Percentiles rank a stretch among this genome's conserved stretches.
phyloP scores from a whole-genome alignment of 1,140 invertebrate species.

The Calliopsis andreniformis region DNA sequence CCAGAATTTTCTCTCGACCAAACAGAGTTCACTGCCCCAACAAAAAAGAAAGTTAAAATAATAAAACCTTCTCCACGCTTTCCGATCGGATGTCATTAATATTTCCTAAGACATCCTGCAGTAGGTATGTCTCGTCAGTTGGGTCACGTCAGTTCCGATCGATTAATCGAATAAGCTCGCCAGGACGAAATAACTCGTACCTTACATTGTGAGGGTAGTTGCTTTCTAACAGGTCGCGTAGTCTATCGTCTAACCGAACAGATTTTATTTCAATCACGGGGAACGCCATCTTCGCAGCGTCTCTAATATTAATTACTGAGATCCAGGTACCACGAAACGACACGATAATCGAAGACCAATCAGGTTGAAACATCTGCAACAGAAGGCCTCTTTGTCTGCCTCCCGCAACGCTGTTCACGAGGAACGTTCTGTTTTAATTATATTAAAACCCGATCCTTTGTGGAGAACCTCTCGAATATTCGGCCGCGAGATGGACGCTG shows the following conservation, averaged over 20 bases:
- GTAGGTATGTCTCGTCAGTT: neutral
- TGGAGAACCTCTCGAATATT: no score
- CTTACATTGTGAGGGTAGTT: neutral
- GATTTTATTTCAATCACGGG: neutral
- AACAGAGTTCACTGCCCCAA: neutral
- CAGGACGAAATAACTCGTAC: slow-evolving; percentile 17
- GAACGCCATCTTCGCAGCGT: no score
- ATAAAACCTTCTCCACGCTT: neutral
- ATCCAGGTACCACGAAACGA: slow-evolving; percentile 28
- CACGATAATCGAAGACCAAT: no score
- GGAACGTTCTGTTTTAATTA: no score
- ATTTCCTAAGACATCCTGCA: slow-evolving; percentile 30
- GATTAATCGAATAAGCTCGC: slow-evolving; percentile 62
- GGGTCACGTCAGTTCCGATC: slow-evolving; percentile 60
- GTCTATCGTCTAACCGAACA: neutral
- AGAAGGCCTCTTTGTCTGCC: slow-evolving; percentile 38
- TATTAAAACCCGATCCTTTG: no score
- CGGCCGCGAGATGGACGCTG: no score
- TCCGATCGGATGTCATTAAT: slow-evolving; percentile 2
- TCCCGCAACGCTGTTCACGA: no score
- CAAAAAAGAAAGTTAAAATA: slow-evolving; percentile 15
- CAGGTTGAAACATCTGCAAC: no score
- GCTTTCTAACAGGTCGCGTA: neutral
- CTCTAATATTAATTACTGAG: slow-evolving; percentile 37
- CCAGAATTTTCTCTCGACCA: neutral